These are phyloP conservation scores for Aspiorhynchus laticeps DNA, from an alignment of 2,113 vertebrate genomes.

Conservation along the genomic window DNA sequence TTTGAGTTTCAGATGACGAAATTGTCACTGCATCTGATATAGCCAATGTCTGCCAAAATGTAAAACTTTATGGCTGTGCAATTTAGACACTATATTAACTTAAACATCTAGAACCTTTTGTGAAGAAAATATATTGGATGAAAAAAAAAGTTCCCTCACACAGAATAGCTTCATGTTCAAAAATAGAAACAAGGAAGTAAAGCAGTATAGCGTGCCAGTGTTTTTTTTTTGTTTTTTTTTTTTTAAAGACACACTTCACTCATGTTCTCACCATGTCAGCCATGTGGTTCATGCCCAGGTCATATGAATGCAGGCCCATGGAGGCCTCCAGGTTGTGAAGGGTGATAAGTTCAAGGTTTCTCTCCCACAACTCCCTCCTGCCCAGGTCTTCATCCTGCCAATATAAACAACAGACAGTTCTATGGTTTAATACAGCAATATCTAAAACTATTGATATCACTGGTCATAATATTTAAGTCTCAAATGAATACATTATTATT, in stretches of 20 bases:
- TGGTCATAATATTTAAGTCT: neutral
- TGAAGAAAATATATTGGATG: neutral
- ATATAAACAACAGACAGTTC: slow-evolving; percentile 52
- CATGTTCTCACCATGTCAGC: slow-evolving; percentile 78
- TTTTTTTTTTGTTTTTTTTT: no score
- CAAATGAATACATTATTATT: neutral
- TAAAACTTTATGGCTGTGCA: neutral
- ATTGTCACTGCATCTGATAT: neutral
- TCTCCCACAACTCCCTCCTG: slow-evolving; percentile 84
- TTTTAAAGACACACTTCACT: neutral
- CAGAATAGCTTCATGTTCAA: neutral
- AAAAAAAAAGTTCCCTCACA: neutral
- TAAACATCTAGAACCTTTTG: neutral
- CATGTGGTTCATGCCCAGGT: slow-evolving; percentile 87
- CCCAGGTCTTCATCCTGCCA: slow-evolving; percentile 75
- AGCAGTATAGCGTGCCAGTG: neutral
- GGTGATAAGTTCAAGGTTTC: slow-evolving; percentile 80
- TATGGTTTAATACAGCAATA: neutral
- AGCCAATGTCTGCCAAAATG: neutral
- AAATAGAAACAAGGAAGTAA: neutral
- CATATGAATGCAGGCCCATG: slow-evolving; percentile 83
- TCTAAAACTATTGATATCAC: neutral
- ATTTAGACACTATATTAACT: neutral
- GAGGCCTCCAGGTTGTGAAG: slow-evolving; percentile 89
- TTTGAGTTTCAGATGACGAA: neutral